These are phyloP conservation scores for Pimephales promelas DNA, from an alignment of 2,113 vertebrate genomes.

Conservation along the genomic window DNA sequence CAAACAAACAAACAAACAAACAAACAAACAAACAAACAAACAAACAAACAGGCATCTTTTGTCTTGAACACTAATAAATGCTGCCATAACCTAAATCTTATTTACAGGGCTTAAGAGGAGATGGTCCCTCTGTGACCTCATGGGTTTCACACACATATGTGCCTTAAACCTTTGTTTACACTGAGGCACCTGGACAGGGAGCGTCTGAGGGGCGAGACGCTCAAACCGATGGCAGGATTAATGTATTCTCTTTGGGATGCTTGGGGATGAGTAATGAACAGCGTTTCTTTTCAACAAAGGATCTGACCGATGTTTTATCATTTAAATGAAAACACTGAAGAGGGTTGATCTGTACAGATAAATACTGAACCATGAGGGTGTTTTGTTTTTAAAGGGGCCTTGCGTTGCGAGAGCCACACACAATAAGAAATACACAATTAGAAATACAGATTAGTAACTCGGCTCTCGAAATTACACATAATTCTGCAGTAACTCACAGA, in stretches of 20 bases:
- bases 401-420: not conserved
- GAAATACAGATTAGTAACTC: not conserved
- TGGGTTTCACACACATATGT: not conserved
- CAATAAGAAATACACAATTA: not conserved
- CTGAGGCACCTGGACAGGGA: constrained; percentile 4
- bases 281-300: constrained; percentile 3
- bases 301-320: not conserved
- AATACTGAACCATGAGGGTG: not conserved
- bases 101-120: not conserved
- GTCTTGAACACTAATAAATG: not conserved
- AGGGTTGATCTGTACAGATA: not conserved
- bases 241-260: not conserved
- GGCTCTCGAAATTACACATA: not conserved
- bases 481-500: constrained; percentile 69
- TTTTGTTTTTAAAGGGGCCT: constrained; percentile 13
- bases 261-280: constrained; percentile 19
- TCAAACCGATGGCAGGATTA: not conserved
- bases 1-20: not conserved
- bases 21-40: not conserved
- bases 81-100: not conserved
- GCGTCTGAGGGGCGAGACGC: not conserved
- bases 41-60: not conserved
- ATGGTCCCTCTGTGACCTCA: not conserved
- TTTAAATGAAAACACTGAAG: constrained; percentile 5
- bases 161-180: constrained; percentile 22